Evolutionary conservation across 2,797 vertebrate genomes (phyloP), one percentile per base, ranked within the genome.

Genomic region (Peromyscus attwateri): DNA sequence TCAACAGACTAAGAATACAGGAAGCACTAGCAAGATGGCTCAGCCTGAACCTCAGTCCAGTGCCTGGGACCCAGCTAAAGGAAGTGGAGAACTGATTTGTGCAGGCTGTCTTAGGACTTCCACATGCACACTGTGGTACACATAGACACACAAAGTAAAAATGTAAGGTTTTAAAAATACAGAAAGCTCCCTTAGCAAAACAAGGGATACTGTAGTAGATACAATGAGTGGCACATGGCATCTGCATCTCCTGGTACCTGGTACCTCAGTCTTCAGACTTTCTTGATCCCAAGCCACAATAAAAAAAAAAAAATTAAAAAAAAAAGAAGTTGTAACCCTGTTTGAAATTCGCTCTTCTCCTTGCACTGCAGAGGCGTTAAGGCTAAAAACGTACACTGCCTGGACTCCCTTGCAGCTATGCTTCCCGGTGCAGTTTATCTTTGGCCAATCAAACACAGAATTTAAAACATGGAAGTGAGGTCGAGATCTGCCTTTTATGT

Each of bases 241-340:
- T 60, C 5, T 37, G 91, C 9, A 60, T 52, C 55, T 89, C 55
- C 62, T 77, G 14, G 37, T 34, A 70, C 55, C 62, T 77, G 14
- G 37, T 34, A 70, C 34, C 34, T 66, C 7, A 2, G 37, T 25
- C 80, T 92, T 95, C 40, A 87, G n/a, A 62, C 57, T 80, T 93
- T 92, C 34, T 85, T 55, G 12, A 92, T 94, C 66, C 37, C 77
- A 43, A 79, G 31, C n/a, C n/a, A 73, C n/a, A 89, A 13, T 87
- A 80, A 85, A 76, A 79, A 94, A n/a, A n/a, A n/a, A n/a, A n/a
- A n/a, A n/a, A n/a, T n/a, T n/a, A 85, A 76, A 79, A 94, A 80
- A 85, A 76, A 79, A 94, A 16, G 29, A 80, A 75, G 17, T 76
- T 76, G 25, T 60, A 62, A 43, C 34, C n/a, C 27, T 3, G 31